Percentiles rank a stretch among this genome's conserved stretches.
Evolutionary conservation across 1,140 invertebrate genomes (phyloP).

Genomic region (Eufriesea mexicana): DNA sequence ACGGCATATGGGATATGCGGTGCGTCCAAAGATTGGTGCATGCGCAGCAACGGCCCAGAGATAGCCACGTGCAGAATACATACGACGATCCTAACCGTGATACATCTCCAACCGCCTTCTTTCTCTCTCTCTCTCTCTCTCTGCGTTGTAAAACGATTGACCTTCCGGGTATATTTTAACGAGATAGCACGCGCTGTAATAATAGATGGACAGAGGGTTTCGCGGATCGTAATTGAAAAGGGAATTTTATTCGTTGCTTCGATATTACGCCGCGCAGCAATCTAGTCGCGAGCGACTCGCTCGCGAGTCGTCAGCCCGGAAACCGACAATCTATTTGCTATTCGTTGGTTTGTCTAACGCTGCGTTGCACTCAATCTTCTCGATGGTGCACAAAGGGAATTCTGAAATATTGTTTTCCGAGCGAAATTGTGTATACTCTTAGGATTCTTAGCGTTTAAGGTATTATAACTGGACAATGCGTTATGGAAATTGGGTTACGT

Average conservation of each 20-base stretch:
- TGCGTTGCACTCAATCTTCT: background rate
- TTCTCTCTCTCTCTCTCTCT: background rate
- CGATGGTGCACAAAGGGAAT: background rate
- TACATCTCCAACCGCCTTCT: background rate
- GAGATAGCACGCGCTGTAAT: conserved; percentile 31
- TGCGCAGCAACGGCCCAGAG: background rate
- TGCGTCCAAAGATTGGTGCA: conserved; percentile 14
- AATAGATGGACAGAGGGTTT: background rate
- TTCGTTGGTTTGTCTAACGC: conserved; percentile 11
- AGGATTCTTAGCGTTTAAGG: background rate
- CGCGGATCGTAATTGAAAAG: conserved; percentile 32
- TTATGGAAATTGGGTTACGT: background rate
- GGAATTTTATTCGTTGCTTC: conserved; percentile 27
- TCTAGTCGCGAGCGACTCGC: background rate
- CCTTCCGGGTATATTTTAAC: conserved; percentile 59
- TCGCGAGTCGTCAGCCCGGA: background rate
- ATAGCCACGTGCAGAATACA: conserved; percentile 12
- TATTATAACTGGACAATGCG: background rate
- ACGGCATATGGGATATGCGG: background rate
- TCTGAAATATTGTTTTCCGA: background rate
- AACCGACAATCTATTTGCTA: background rate
- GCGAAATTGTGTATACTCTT: background rate
- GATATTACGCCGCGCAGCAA: background rate
- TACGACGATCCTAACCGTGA: conserved; percentile 1
- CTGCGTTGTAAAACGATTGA: conserved; percentile 43